Conservation (phyloP, 2,113 vertebrate species). For the Piprites chloris region DNA sequence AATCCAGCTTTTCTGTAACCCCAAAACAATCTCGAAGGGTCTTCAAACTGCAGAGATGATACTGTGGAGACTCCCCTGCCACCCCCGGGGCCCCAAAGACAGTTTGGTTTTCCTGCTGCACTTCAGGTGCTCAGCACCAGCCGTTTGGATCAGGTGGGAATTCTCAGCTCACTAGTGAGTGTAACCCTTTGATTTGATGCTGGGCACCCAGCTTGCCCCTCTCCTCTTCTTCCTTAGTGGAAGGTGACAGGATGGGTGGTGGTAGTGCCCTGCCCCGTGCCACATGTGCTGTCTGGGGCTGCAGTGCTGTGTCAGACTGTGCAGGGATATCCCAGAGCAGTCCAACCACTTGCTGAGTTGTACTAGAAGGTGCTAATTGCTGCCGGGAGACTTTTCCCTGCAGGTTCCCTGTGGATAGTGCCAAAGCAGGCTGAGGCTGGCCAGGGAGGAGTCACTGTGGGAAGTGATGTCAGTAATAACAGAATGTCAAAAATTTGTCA, state of each 20-base stretch:
- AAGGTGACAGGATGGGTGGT: neutral
- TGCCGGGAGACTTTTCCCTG: neutral
- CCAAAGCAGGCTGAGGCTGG: neutral
- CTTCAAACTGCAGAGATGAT: neutral
- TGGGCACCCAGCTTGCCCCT: neutral
- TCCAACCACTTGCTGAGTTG: fast-evolving
- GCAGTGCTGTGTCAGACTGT: neutral
- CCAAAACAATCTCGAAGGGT: neutral
- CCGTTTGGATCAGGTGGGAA: fast-evolving
- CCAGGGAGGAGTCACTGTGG: neutral
- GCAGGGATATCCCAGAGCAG: neutral
- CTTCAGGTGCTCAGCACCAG: neutral
- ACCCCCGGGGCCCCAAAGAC: no score
- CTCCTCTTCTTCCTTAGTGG: neutral
- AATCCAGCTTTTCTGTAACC: neutral
- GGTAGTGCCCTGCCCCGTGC: no score
- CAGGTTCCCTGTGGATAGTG: neutral
- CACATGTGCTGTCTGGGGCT: no score
- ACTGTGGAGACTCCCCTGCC: neutral
- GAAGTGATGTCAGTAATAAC: neutral
- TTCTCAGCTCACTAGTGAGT: neutral
- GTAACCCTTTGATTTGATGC: neutral
- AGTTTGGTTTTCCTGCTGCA: neutral
- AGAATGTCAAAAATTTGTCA: neutral
- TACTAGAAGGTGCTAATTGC: neutral